Evolutionary conservation across 2,113 vertebrate species (phyloP).

Genomic region (Heterochromis multidens): DNA sequence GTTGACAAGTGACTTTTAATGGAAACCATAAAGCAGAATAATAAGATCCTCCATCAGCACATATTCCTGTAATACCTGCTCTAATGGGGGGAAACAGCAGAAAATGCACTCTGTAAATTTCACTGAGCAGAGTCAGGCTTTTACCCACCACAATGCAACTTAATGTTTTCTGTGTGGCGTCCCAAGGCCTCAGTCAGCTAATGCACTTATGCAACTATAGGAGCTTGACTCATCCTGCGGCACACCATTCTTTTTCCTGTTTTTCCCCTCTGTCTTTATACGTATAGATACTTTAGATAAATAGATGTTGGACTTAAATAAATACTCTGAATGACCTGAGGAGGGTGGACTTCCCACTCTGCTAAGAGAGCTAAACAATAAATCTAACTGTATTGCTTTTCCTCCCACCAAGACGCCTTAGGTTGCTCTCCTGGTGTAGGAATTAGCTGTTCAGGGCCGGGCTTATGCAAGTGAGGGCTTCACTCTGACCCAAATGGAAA

Average conservation of each 20-base stretch:
- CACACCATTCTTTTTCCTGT: background rate
- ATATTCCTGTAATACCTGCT: background rate
- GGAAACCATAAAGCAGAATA: background rate
- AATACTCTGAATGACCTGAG: background rate
- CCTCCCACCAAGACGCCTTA: background rate
- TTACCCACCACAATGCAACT: background rate
- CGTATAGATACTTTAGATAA: background rate
- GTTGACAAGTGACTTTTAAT: background rate
- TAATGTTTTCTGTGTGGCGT: background rate
- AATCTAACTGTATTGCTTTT: background rate
- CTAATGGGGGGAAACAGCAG: background rate
- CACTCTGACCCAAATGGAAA: slow-evolving; percentile 57
- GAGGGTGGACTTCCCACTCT: background rate
- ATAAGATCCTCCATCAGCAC: background rate
- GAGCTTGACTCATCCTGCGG: background rate
- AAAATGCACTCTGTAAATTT: background rate
- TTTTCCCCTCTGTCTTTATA: background rate
- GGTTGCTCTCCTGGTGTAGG: background rate
- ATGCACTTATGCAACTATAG: slow-evolving; percentile 41
- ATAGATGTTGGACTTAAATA: background rate
- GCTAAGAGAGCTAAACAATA: background rate
- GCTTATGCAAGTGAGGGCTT: slow-evolving; percentile 17
- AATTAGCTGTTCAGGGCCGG: background rate
- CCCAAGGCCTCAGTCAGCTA: slow-evolving; percentile 26
- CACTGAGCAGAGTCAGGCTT: background rate